Conservation (phyloP, 2,797 vertebrate species). For the Staurois parvus region DNA sequence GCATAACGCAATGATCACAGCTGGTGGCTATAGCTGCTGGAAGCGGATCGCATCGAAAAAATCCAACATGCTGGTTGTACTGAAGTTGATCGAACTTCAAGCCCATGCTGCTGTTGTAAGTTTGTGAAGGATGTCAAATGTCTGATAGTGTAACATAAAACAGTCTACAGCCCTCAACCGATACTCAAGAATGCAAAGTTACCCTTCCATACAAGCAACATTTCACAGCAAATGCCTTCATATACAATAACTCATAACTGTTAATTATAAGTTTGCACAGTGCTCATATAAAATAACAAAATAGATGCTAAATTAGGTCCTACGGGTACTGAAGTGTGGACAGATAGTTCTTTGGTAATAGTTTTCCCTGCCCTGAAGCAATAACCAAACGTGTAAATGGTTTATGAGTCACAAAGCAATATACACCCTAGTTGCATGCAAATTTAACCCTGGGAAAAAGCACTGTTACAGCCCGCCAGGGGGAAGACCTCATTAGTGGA, state of each 20-base stretch:
- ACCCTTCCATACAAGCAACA: background rate
- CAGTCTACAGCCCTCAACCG: background rate
- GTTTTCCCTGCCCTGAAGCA: conserved; percentile 32
- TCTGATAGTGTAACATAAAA: background rate
- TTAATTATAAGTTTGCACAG: conserved; percentile 15
- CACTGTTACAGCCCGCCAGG: background rate
- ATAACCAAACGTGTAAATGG: conserved; percentile 49
- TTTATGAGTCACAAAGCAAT: conserved; percentile 33
- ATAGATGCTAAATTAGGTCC: conserved; percentile 19
- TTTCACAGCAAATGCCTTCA: background rate
- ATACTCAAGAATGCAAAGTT: background rate
- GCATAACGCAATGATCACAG: too few species aligned
- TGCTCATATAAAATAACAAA: conserved; percentile 30
- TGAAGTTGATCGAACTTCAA: too few species aligned
- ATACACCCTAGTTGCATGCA: background rate
- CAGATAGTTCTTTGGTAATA: conserved; percentile 29
- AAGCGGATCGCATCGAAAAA: too few species aligned
- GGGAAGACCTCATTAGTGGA: background rate
- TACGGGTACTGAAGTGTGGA: conserved; percentile 21
- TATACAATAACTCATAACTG: conserved; percentile 1
- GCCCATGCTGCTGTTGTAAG: background rate
- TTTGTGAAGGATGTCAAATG: background rate
- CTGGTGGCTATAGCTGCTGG: too few species aligned
- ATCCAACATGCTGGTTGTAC: too few species aligned
- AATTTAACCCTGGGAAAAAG: background rate